phyloP scores from a whole-genome alignment of 1,140 invertebrate genomes.

The Aporrectodea caliginosa region DNA sequence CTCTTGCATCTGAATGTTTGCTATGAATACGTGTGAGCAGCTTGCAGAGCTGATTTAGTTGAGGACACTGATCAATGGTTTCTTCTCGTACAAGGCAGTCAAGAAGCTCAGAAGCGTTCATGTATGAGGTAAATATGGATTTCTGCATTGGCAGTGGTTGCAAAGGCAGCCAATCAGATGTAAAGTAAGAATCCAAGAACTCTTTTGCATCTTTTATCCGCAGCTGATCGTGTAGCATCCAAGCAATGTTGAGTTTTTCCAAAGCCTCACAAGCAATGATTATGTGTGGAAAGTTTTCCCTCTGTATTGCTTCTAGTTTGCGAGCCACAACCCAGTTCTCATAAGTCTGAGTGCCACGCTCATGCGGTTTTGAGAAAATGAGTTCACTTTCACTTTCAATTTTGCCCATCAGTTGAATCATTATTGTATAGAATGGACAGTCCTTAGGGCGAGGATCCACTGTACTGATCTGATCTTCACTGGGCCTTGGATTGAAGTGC shows the following conservation, averaged over 20 bases:
- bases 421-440: neutral
- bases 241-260: neutral
- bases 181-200: neutral
- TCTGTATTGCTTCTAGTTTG: neutral
- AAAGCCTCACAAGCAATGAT: constrained; percentile 13
- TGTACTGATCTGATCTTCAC: constrained; percentile 15
- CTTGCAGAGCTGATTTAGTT: neutral
- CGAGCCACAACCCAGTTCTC: neutral
- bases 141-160: neutral
- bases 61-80: neutral
- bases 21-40: neutral
- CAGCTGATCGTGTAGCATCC: neutral
- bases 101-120: neutral
- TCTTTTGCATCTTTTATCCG: neutral
- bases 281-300: neutral
- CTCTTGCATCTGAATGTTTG: neutral
- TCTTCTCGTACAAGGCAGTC: neutral
- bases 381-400: constrained; percentile 7
- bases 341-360: constrained; percentile 5
- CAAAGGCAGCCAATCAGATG: neutral
- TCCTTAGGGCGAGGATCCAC: no score
- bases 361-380: neutral
- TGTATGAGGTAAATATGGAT: neutral
- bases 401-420: neutral
- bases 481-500: constrained; percentile 17